Base-by-base conservation (phyloP, 1,140 invertebrate species). In the Zaprionus camerounensis region DNA sequence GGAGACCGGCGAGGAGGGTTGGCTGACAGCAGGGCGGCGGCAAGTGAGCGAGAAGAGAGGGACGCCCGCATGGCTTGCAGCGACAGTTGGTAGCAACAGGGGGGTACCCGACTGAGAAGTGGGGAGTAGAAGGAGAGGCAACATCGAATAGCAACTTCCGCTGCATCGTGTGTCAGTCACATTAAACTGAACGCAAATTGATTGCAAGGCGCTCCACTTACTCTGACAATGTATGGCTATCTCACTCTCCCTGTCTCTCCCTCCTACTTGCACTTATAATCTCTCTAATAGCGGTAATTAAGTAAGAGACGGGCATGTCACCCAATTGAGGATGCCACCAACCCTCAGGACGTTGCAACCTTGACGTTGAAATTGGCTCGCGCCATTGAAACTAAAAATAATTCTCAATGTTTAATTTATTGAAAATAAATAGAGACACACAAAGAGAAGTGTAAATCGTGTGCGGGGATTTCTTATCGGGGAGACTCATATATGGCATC, bases 241-340 rank as follows among this genome's bases (percentile, higher is more conserved):
- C 53, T 22, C 17, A 11, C 17, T 22, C 34, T 41, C 3, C 9
- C 24, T n/a, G 36, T 24, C 22, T 69, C 36, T 53, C 20, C 17
- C 20, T 53, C 15, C n/a, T 31, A 9, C 36, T 49, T 17, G 24
- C 24, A 15, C 36, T 36, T 12, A 6, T 34, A 17, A 26, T 59
- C 38, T 13, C 24, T 34, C 59, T 41, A 82, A 83, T 83, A 70
- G 68, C 64, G 66, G 65, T 72, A 82, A 83, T 83, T 83, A 83
- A 80, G 77, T 80, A 58, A 80, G 44, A 56, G 66, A 65, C 71
- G 62, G 65, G 71, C 46, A 62, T 62, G 53, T 62, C 22, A 51
- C 61, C 64, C 70, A 44, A 38, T 63, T 61, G 44, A 57, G 38
- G 12, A 44, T 34, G 46, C 63, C 51, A 31, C 46, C 61, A 68